Evolutionary conservation across 2,797 vertebrate species (phyloP).

Genomic region (Leuciscus waleckii): DNA sequence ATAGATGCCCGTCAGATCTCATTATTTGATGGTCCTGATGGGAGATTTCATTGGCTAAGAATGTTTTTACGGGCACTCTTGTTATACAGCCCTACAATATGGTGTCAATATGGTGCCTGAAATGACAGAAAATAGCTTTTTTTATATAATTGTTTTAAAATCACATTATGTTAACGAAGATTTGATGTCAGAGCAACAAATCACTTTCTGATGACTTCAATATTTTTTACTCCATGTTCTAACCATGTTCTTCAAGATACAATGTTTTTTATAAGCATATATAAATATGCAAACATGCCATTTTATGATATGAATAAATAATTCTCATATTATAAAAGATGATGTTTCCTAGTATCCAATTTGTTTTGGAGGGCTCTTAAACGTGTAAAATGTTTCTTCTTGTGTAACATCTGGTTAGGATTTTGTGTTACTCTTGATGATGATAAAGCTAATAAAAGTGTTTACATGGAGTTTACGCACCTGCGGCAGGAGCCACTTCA

Average conservation of each 20-base stretch:
- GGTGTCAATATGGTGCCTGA: not conserved
- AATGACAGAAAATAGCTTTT: not conserved
- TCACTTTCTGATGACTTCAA: not conserved
- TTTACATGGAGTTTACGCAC: slow-evolving; percentile 54
- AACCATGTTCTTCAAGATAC: not conserved
- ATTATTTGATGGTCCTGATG: too few species aligned
- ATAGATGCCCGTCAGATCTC: too few species aligned
- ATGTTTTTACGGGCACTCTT: not conserved
- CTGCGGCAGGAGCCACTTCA: slow-evolving; percentile 52
- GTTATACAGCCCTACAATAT: not conserved
- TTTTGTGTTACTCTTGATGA: not conserved
- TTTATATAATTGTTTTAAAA: too few species aligned
- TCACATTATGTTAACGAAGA: not conserved
- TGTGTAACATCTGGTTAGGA: not conserved
- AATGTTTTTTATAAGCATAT: not conserved
- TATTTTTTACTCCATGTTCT: not conserved
- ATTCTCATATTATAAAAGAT: not conserved
- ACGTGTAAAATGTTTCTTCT: not conserved
- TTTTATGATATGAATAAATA: too few species aligned
- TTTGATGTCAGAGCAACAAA: not conserved
- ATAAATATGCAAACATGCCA: not conserved
- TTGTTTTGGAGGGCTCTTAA: not conserved
- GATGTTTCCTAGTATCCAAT: not conserved
- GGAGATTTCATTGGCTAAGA: not conserved
- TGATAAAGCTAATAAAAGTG: not conserved